phyloP scores from a whole-genome alignment of 1,140 invertebrate species.

The Phocides pigmalion region DNA sequence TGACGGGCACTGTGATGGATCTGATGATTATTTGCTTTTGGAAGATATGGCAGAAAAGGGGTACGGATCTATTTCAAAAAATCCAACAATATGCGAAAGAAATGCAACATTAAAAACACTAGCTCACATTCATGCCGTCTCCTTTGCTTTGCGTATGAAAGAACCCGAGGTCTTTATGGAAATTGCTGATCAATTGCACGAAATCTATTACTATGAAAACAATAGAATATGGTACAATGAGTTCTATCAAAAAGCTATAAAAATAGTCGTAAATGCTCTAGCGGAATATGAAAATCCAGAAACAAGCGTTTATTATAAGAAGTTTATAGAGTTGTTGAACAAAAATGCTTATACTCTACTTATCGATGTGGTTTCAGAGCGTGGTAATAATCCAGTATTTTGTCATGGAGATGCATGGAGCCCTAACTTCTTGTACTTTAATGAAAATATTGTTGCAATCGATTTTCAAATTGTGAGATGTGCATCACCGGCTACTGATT shows the following conservation, averaged over 20 bases:
- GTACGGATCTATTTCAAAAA: slow-evolving; percentile 37
- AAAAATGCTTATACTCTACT: slow-evolving; percentile 46
- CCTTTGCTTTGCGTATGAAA: slow-evolving; percentile 45
- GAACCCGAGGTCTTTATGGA: slow-evolving; percentile 43
- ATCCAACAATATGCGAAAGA: slow-evolving; percentile 38
- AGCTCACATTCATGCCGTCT: slow-evolving; percentile 55
- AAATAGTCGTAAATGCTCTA: slow-evolving; percentile 41
- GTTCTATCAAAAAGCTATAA: slow-evolving; percentile 47
- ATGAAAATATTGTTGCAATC: slow-evolving; percentile 42
- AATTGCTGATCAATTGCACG: slow-evolving; percentile 40
- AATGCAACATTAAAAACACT: slow-evolving; percentile 43
- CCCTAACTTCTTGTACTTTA: slow-evolving; percentile 47
- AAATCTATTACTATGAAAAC: slow-evolving; percentile 49
- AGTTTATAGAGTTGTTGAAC: slow-evolving; percentile 39
- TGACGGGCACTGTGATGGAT: slow-evolving; percentile 38
- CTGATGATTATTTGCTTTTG: slow-evolving; percentile 51
- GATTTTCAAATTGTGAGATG: slow-evolving; percentile 55
- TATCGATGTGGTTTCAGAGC: slow-evolving; percentile 33
- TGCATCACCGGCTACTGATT: slow-evolving; percentile 47
- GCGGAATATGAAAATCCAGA: slow-evolving; percentile 43
- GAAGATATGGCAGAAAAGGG: slow-evolving; percentile 48
- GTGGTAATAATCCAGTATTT: slow-evolving; percentile 40
- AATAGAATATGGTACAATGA: slow-evolving; percentile 48
- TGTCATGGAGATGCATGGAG: slow-evolving; percentile 55
- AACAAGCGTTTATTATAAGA: slow-evolving; percentile 50